Percentiles rank a stretch among this genome's conserved stretches.
Conservation (phyloP, 2,888 invertebrate species). For the Vesta saturnalis region DNA sequence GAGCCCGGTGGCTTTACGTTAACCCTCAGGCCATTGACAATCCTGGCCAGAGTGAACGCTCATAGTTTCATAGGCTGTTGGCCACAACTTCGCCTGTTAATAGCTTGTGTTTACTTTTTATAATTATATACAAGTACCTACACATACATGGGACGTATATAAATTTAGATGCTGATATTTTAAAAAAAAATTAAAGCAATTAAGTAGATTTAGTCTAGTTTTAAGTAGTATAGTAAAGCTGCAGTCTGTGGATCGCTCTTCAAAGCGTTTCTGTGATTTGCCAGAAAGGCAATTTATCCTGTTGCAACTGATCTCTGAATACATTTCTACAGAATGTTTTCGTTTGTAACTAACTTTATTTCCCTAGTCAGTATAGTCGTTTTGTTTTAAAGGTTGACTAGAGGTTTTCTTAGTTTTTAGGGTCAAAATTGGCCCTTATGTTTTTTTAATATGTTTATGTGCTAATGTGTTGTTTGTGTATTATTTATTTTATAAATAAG, state of each 20-base stretch:
- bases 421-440: background rate
- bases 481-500: slow-evolving; percentile 47
- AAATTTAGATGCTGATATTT: slow-evolving; percentile 57
- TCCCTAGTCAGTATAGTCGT: slow-evolving; percentile 61
- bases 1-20: slow-evolving; percentile 23
- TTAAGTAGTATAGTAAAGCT: slow-evolving; percentile 47
- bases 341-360: slow-evolving; percentile 50
- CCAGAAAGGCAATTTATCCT: slow-evolving; percentile 57
- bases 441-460: slow-evolving; percentile 42
- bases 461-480: slow-evolving; percentile 45
- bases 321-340: slow-evolving; percentile 61
- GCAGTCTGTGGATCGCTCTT: slow-evolving; percentile 60
- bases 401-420: slow-evolving; percentile 43
- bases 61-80: slow-evolving; percentile 40
- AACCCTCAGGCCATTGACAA: slow-evolving; percentile 22
- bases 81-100: slow-evolving; percentile 52
- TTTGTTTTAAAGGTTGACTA: slow-evolving; percentile 59
- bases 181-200: slow-evolving; percentile 62
- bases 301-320: slow-evolving; percentile 56
- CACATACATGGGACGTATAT: slow-evolving; percentile 40
- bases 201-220: slow-evolving; percentile 53
- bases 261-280: slow-evolving; percentile 64
- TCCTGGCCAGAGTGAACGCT: slow-evolving; percentile 33
- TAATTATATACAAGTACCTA: slow-evolving; percentile 11
- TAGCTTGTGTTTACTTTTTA: slow-evolving; percentile 57